Conservation (phyloP, 2,113 vertebrate genomes). For the Toxostoma redivivum region DNA sequence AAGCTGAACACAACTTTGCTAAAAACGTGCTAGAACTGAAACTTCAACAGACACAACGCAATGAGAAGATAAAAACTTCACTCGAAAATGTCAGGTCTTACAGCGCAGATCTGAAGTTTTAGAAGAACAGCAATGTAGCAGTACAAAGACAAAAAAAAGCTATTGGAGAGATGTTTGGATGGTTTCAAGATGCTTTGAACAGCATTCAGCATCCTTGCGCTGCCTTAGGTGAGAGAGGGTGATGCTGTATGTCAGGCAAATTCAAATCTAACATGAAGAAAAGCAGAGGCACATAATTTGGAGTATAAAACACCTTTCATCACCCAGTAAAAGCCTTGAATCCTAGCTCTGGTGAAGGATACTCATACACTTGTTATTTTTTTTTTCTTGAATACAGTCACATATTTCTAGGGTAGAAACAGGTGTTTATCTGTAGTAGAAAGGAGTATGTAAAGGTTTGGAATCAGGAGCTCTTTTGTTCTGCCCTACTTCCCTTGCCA, state of each 20-base stretch:
- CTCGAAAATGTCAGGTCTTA: accelerated
- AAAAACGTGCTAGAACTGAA: background rate
- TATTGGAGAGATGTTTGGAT: background rate
- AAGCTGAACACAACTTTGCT: background rate
- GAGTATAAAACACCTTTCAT: background rate
- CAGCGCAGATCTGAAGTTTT: background rate
- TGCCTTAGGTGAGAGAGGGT: background rate
- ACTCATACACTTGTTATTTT: background rate
- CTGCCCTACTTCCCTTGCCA: conserved; percentile 9
- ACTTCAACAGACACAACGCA: background rate
- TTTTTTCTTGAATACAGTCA: background rate
- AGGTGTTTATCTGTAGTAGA: background rate
- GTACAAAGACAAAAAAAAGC: background rate
- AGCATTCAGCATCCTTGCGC: background rate
- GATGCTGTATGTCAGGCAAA: background rate
- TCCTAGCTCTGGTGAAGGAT: background rate
- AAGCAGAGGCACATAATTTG: background rate
- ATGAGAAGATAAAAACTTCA: background rate
- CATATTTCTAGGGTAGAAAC: background rate
- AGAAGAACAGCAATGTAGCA: background rate
- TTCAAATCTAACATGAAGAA: background rate
- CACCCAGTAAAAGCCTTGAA: background rate
- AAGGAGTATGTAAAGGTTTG: background rate
- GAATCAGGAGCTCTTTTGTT: background rate
- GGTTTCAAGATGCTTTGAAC: background rate